Evolutionary conservation across 2,888 invertebrate genomes (phyloP).

Genomic region (Papilio demoleus): DNA sequence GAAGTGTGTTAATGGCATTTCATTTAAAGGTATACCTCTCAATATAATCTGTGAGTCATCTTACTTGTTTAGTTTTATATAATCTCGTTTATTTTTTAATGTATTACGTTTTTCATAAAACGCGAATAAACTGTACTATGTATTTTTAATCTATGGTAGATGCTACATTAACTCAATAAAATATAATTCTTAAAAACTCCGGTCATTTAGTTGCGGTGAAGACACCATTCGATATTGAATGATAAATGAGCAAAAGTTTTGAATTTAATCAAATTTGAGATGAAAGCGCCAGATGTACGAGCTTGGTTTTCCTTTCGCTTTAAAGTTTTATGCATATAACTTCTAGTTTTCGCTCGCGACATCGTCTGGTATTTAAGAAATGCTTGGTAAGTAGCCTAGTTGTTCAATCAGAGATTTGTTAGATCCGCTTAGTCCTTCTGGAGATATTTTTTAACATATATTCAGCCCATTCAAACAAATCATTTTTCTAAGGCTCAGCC

Average conservation of each 20-base stretch:
- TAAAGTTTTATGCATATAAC: neutral
- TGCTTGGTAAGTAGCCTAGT: too few species aligned
- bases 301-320: slow-evolving; percentile 2
- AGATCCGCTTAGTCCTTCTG: too few species aligned
- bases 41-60: neutral
- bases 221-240: slow-evolving; percentile 17
- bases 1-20: neutral
- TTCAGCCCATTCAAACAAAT: too few species aligned
- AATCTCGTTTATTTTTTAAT: neutral
- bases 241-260: slow-evolving; percentile 18
- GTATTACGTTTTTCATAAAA: neutral
- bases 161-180: too few species aligned
- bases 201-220: neutral
- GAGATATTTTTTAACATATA: too few species aligned
- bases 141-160: too few species aligned
- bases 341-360: too few species aligned
- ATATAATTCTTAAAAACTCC: neutral
- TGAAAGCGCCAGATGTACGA: slow-evolving; percentile 17
- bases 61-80: neutral
- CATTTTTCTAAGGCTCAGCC: too few species aligned
- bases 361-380: too few species aligned
- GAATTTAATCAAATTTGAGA: slow-evolving; percentile 4
- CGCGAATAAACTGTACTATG: too few species aligned
- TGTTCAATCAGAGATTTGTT: too few species aligned
- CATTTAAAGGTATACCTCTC: neutral